A percentile compares a stretch with the other conserved stretches of the same genome.
phyloP scores from a whole-genome alignment of 2,888 invertebrate genomes.

The Acronicta alni region DNA sequence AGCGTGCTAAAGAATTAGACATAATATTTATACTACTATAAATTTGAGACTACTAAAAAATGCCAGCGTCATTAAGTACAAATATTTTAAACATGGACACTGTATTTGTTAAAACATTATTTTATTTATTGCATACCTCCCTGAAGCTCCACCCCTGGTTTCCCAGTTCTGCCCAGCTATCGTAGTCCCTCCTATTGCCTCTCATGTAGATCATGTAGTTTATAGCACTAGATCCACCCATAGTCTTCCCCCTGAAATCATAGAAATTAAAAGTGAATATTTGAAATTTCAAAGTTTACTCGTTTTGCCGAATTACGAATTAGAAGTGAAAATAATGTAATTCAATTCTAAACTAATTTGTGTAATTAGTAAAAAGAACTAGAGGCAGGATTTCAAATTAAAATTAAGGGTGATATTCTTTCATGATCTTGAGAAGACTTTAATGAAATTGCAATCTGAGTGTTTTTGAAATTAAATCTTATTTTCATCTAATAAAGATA shows the following conservation, averaged over 20 bases:
- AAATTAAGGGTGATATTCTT: neutral
- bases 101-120: too few species aligned
- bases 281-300: neutral
- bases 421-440: neutral
- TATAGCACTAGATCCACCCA: conserved; percentile 91
- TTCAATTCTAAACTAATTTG: neutral
- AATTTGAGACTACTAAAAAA: too few species aligned
- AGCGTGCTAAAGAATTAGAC: too few species aligned
- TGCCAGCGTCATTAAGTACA: too few species aligned
- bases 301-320: conserved; percentile 37
- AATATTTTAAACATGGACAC: too few species aligned
- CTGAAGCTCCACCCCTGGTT: conserved; percentile 91
- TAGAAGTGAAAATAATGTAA: conserved; percentile 3
- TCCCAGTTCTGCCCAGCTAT: conserved; percentile 90
- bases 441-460: neutral
- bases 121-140: conserved; percentile 73
- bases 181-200: conserved; percentile 90
- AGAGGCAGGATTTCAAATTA: neutral
- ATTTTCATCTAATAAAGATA: neutral
- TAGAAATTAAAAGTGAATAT: conserved; percentile 4
- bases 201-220: conserved; percentile 92
- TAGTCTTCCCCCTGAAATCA: conserved; percentile 88
- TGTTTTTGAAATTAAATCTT: neutral
- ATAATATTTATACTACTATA: too few species aligned
- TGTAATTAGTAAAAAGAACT: neutral